Conservation (phyloP, 2,113 vertebrate genomes). For the Ptilonorhynchus violaceus region DNA sequence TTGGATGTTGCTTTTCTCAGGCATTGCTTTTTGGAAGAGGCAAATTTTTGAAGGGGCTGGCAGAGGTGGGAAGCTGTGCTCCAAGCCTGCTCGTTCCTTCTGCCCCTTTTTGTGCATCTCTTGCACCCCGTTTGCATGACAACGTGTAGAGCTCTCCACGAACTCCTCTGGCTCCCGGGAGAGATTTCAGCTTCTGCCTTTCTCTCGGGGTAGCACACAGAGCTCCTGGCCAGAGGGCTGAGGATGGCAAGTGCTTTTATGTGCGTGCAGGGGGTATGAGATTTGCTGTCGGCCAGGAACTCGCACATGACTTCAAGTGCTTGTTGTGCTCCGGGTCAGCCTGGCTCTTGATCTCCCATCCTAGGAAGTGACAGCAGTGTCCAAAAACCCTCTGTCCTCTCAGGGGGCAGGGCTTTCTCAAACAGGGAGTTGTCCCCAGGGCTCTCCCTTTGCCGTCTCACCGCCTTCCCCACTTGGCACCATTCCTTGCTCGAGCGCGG, state of each 20-base stretch:
- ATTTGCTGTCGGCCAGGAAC: background rate
- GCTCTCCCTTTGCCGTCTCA: background rate
- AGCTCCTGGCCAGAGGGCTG: background rate
- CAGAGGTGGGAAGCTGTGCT: background rate
- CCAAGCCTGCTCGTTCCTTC: background rate
- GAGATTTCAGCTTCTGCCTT: background rate
- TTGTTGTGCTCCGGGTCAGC: background rate
- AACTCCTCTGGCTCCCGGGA: background rate
- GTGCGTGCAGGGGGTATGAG: background rate
- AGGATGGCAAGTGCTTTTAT: background rate
- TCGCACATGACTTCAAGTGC: rapidly evolving
- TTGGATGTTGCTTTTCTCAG: background rate
- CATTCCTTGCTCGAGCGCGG: rapidly evolving
- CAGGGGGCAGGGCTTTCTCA: background rate
- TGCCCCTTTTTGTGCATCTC: background rate
- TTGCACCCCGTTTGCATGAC: background rate
- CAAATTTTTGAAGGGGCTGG: background rate
- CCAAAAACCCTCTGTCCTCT: background rate
- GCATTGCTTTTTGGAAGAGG: background rate
- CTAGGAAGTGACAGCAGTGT: background rate
- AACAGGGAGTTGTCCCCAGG: background rate
- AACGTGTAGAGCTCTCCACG: rapidly evolving
- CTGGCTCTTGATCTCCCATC: background rate
- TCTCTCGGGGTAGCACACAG: background rate
- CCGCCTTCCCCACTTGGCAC: background rate